phyloP scores from a whole-genome alignment of 2,113 vertebrate genomes.

The Entelurus aequoreus region DNA sequence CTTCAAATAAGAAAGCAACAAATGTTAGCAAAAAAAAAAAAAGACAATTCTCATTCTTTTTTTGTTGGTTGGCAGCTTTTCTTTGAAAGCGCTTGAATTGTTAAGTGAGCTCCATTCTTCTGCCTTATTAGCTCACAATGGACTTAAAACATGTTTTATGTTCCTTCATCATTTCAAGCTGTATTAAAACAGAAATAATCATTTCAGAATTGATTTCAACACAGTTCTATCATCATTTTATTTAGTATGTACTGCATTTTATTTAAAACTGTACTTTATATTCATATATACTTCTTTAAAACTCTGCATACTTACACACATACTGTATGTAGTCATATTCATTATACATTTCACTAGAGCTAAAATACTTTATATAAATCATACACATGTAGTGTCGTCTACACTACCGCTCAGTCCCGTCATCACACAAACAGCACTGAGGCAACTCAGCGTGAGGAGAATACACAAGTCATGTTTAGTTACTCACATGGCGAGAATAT shows the following conservation, averaged over 20 bases:
- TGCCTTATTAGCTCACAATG: conserved; percentile 47
- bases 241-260: conserved; percentile 62
- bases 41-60: neutral
- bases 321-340: conserved; percentile 62
- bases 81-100: conserved; percentile 36
- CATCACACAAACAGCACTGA: conserved; percentile 25
- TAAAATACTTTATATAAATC: conserved; percentile 69
- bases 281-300: conserved; percentile 57
- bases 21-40: too few relatives aligned
- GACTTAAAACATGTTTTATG: conserved; percentile 43
- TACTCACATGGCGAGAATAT: conserved; percentile 42
- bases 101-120: conserved; percentile 32
- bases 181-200: conserved; percentile 46
- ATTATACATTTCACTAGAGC: conserved; percentile 66
- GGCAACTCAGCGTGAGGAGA: conserved; percentile 33
- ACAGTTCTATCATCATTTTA: conserved; percentile 66
- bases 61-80: conserved; percentile 29
- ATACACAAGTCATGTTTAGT: conserved; percentile 29
- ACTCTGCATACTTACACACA: conserved; percentile 69
- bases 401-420: conserved; percentile 55
- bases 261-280: conserved; percentile 67
- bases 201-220: conserved; percentile 73
- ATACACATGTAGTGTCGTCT: conserved; percentile 65
- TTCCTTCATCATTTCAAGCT: conserved; percentile 31
- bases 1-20: neutral